These are phyloP conservation scores for Morpho achilles DNA, from an alignment of 2,888 invertebrate genomes.

Conservation along the genomic window DNA sequence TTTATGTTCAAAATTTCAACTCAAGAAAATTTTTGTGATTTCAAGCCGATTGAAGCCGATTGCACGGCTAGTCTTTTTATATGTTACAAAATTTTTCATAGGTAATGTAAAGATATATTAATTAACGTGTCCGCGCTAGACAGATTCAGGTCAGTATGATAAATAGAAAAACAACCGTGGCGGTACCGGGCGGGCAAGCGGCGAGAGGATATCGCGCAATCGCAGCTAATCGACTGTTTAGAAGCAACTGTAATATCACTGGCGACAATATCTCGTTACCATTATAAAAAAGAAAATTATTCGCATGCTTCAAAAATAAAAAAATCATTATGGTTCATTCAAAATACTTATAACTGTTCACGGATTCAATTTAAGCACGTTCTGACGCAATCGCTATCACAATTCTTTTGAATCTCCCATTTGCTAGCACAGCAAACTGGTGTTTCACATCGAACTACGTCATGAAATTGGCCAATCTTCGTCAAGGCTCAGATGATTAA, in stretches of 20 bases:
- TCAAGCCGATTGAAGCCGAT: too few relatives aligned
- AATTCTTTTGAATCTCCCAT: conserved; percentile 26
- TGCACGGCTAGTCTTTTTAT: not conserved
- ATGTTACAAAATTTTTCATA: conserved; percentile 1
- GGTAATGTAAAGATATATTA: not conserved
- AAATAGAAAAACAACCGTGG: conserved; percentile 29
- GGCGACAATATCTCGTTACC: too few relatives aligned
- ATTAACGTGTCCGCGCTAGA: conserved; percentile 6
- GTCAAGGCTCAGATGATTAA: conserved; percentile 33
- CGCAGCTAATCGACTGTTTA: conserved; percentile 7
- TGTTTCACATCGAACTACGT: conserved; percentile 29
- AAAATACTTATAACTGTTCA: conserved; percentile 10
- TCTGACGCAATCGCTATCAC: conserved; percentile 27
- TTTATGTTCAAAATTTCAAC: too few relatives aligned
- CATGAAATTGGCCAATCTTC: conserved; percentile 26
- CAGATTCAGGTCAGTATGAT: conserved; percentile 31
- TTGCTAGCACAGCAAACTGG: conserved; percentile 24
- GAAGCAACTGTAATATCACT: not conserved
- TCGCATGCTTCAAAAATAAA: too few relatives aligned
- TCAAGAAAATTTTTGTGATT: too few relatives aligned
- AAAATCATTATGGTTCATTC: too few relatives aligned
- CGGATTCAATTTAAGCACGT: conserved; percentile 14
- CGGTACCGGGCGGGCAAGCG: conserved; percentile 22
- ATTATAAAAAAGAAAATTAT: too few relatives aligned
- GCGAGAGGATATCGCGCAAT: conserved; percentile 30